Evolutionary conservation across 2,888 invertebrate species (phyloP), one percentile per base, ranked within the genome.

Genomic region (Entomobrya proxima): DNA sequence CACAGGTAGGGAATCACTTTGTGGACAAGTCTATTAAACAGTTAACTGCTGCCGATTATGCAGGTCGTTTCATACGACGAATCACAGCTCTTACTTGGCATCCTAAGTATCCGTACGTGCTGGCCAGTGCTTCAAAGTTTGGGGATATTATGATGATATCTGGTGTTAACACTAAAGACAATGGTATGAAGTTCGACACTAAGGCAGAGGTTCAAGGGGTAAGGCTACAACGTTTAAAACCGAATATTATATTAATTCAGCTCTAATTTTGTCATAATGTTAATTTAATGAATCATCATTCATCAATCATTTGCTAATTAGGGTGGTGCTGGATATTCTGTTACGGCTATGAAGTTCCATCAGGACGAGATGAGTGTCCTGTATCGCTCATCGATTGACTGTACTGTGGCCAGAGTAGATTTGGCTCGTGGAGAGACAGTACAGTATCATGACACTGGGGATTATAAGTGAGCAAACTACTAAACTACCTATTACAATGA

Each of bases 11-110:
- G n/a, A 58, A 86, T 6, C n/a, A 50, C 1, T 21, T 82, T 13
- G 83, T 88, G 24, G 37, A 79, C 11, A 52, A 79, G 18, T 78
- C 86, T 11, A 44, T 86, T 2, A 44, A 21, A 24, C 69, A 72
- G 13, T 30, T 86, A 13, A 37, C 52, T 27, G 58, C 4, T 24
- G 15, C 47, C 1, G 79, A 75, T 40, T 64, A 76, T 55, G 37
- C 37, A 1, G 83, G 64, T 5, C 32, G 40, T 13, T 87, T 85
- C 44, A 50, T 64, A 0, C 35, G 61, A 69, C 81, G 88, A 13
- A 88, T 88, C 9, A 88, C 88, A 13, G 37, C 88, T 11, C 0
- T 89, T 0, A 37, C 55, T 4, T 90, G 90, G 90, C 89, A 89
- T 64, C 84, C 86, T 13, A 78, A 67, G 18, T 47, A 80, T 50